Percentiles rank a stretch among this genome's conserved stretches.
phyloP scores from a whole-genome alignment of 2,113 vertebrate species.

The Ochotona curzoniae region DNA sequence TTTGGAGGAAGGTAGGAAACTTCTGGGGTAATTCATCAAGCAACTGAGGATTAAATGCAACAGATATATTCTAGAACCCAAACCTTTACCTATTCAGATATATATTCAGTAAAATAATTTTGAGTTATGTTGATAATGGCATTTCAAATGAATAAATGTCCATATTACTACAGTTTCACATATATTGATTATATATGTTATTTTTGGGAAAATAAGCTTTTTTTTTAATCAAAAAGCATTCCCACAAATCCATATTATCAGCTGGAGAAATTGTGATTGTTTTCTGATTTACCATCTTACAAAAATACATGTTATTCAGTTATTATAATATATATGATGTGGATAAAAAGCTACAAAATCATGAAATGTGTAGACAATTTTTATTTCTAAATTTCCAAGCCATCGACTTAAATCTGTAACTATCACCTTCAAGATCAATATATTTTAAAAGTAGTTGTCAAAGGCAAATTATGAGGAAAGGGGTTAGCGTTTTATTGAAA shows the following conservation, averaged over 20 bases:
- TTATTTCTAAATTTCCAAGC: neutral
- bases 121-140: neutral
- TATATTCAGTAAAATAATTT: neutral
- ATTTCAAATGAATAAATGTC: neutral
- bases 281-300: neutral
- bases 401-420: neutral
- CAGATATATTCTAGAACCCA: neutral
- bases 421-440: neutral
- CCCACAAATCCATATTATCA: neutral
- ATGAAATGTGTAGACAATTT: neutral
- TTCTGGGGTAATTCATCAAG: neutral
- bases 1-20: neutral
- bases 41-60: neutral
- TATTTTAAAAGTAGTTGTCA: neutral
- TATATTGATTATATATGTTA: neutral
- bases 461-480: neutral
- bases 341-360: neutral
- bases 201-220: neutral
- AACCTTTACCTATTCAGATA: neutral
- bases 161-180: neutral
- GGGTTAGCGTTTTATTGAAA: neutral
- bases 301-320: neutral
- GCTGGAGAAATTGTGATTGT: neutral
- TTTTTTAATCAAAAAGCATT: neutral
- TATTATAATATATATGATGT: neutral